Evolutionary conservation across 2,113 vertebrate species (phyloP), one percentile per base, ranked within the genome.

Genomic region (Electrona antarctica): DNA sequence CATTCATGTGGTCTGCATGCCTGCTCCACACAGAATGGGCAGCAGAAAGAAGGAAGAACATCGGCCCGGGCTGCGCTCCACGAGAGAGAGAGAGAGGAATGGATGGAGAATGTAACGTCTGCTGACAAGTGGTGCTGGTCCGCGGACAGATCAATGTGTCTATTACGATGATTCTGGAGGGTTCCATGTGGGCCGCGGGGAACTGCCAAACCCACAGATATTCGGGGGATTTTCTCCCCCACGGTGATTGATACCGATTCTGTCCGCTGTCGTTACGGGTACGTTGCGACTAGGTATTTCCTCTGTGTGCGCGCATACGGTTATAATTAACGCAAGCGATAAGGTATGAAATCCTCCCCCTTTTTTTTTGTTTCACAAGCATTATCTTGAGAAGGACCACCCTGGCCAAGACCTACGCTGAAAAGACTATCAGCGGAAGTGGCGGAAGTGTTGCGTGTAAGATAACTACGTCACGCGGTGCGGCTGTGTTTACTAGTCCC

Each of bases 121-220:
- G 56, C 61, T 68, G 62, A 3, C 0, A 67, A 51, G 45, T 57
- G 10, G 1, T 11, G 28, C 52, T 64, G 13, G 56, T 60, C 79
- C 66, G 79, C 15, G 33, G 45, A 48, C 52, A 21, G 56, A 60
- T 77, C 41, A 79, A 80, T 77, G 71, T 77, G 15, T 79, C 66
- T 60, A 47, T 78, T 77, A 74, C 61, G 47, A 82, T 70, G 47
- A 82, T 70, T 80, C 73, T 59, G 33, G 58, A 58, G 49, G 73
- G 68, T 82, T 83, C 56, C 58, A n/a, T 81, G 72, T 15, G 58
- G 57, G 33, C 33, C 33, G 33, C 70, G 29, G 46, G 8, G 54
- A 67, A 49, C 29, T 7, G 69, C 80, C 71, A 84, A 85, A 79
- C 29, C 85, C 79, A 61, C 80, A 81, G 69, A 81, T 81, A 79